Base-by-base conservation (phyloP, 2,797 vertebrate species). In the Sparidentex hasta region DNA sequence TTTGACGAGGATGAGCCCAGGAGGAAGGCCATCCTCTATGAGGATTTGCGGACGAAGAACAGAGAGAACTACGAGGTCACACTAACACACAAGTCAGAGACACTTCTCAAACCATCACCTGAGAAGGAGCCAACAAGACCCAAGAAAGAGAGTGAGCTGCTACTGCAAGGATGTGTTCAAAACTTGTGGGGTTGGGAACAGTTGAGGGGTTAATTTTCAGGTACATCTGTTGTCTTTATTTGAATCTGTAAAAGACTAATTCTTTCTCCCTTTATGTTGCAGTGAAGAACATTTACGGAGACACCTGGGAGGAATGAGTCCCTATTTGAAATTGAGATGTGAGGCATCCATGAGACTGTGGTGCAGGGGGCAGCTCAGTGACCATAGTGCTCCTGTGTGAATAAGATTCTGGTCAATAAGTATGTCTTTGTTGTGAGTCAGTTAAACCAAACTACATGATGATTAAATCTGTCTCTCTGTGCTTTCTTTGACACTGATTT, bases 201-300 rank as follows among this genome's bases (percentile, higher is more conserved):
- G 23, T n/a, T 11, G 0, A 38, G 20, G 7, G 16, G 47, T 16
- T 17, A 1, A 29, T 46, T 41, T 29, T 33, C 1, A 46, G 14
- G 12, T 51, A 7, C 6, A 61, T 16, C 4, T 20, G 3, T 5
- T 33, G 11, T 47, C 2, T 65, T 65, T 18, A 21, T 46, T 13
- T 16, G 5, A 55, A 23, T 43, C 2, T 29, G 2, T 46, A 8
- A 71, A 77, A 59, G 29, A 65, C 17, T 54, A 9, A 17, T 14
- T 29, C 11, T 14, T 14, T 57, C 20, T 29, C 7, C 5, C 38
- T 52, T n/a, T 57, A 47, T 27, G 20, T 70, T 92, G 54, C 94
- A 98, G 98, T 59, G 56, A 98, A 98, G 90, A 99, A 98, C 87
- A 93, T 96, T 86, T 99, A 99, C 13, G 98, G 98, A 89, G 98